Conservation (phyloP, 2,888 invertebrate genomes). For the Arctia plantaginis region DNA sequence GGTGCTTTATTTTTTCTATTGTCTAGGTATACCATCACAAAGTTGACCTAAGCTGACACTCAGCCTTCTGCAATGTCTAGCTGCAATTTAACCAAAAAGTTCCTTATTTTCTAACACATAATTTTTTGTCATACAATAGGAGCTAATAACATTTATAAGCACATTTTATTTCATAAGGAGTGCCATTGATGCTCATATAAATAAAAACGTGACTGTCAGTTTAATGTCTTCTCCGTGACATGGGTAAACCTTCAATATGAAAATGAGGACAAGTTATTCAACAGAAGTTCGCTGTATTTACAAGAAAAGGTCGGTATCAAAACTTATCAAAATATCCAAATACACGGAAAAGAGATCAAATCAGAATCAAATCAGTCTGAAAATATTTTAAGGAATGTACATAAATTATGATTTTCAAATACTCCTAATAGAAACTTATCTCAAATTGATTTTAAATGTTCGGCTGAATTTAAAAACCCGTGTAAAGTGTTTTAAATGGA, state of each 20-base stretch:
- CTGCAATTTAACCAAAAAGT: neutral
- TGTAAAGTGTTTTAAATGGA: too few relatives aligned
- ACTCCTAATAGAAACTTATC: too few relatives aligned
- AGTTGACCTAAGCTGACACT: too few relatives aligned
- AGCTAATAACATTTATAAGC: conserved; percentile 1
- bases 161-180: conserved; percentile 4
- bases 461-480: too few relatives aligned
- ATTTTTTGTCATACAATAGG: neutral
- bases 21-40: too few relatives aligned
- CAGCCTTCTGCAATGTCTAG: neutral
- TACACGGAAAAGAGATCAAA: neutral
- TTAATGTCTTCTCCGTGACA: conserved; percentile 12
- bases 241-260: neutral
- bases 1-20: too few relatives aligned
- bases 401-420: too few relatives aligned
- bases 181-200: conserved; percentile 2
- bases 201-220: conserved; percentile 12
- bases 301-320: neutral
- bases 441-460: too few relatives aligned
- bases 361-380: neutral
- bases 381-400: neutral
- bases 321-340: neutral
- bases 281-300: neutral
- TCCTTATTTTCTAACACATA: neutral
- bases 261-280: conserved; percentile 5